phyloP scores from a whole-genome alignment of 2,113 vertebrate genomes.

The Leuciscus idus region DNA sequence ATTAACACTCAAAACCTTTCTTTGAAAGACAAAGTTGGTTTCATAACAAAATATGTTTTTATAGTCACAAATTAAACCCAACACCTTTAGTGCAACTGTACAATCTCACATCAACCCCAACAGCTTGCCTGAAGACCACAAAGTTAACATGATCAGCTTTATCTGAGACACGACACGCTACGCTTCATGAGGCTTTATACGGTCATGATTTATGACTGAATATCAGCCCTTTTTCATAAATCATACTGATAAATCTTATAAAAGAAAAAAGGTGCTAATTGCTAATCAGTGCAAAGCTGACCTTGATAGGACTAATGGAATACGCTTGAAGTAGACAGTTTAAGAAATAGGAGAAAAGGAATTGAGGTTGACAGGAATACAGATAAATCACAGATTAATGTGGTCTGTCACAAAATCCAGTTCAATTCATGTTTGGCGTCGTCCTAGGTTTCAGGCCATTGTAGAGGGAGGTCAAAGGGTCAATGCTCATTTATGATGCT shows the following conservation, averaged over 20 bases:
- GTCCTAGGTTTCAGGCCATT: neutral
- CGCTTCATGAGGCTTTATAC: neutral
- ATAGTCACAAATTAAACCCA: constrained; percentile 49
- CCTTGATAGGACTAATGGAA: neutral
- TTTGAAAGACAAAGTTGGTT: neutral
- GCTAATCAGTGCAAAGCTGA: neutral
- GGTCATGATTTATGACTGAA: constrained; percentile 19
- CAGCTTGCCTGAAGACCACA: constrained; percentile 57
- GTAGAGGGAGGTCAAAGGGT: neutral
- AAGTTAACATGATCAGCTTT: neutral
- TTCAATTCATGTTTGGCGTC: neutral
- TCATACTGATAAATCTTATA: neutral
- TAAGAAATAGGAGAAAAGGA: neutral
- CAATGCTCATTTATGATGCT: constrained; percentile 63
- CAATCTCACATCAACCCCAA: constrained; percentile 59
- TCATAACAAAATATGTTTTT: neutral
- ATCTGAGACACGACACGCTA: neutral
- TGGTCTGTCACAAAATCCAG: neutral
- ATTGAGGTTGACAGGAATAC: neutral
- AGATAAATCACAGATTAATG: neutral
- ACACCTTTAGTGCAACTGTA: constrained; percentile 60
- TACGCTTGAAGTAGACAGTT: no score
- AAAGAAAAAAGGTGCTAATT: neutral
- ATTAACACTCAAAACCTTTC: constrained; percentile 7
- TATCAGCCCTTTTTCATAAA: neutral